Evolutionary conservation across 2,888 invertebrate genomes (phyloP), one percentile per base, ranked within the genome.

Genomic region (Syrphus vitripennis): DNA sequence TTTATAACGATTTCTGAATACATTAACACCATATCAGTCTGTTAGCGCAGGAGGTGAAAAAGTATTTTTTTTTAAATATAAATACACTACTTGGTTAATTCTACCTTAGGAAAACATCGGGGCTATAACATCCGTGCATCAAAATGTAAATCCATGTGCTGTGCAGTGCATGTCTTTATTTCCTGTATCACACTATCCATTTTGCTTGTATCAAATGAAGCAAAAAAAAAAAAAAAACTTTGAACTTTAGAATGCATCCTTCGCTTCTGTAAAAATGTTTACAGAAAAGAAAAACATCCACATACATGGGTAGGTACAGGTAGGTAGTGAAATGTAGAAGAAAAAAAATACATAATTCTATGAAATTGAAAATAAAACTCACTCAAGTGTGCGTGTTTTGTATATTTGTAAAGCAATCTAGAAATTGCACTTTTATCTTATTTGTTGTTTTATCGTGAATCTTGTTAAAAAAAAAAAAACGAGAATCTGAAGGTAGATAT

Each of bases 281-380:
- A 2, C 9, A 4, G 14, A 4, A 48, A 12, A 21, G 14, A 21
- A 48, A 48, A 1, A 21, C 21, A 12, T 10, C 1, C 10, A 19
- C 42, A 34, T 12, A 45, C 21, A 19, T 7, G 5, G 0, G 2
- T 6, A 2, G 24, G 9, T 12, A 3, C 1, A 10, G 12, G 12
- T 29, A 3, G 9, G 34, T 34, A 29, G 29, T 29, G 29, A n/a
- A 29, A 6, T 29, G 29, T 34, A 34, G 12, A 34, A 34, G 12
- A 34, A 34, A 21, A 21, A 31, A 53, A 71, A 76, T 80, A 80
- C 37, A n/a, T 67, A 71, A 76, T 84, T 80, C 45, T 53, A 57
- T 71, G 75, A 76, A 80, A 84, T 84, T 80, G 75, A 72, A 72
- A 80, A 80, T 80, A 53, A 57, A 84, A 76, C 75, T 84, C 76